Base-by-base conservation (phyloP, 1,140 invertebrate genomes). In the Acyrthosiphon pisum region DNA sequence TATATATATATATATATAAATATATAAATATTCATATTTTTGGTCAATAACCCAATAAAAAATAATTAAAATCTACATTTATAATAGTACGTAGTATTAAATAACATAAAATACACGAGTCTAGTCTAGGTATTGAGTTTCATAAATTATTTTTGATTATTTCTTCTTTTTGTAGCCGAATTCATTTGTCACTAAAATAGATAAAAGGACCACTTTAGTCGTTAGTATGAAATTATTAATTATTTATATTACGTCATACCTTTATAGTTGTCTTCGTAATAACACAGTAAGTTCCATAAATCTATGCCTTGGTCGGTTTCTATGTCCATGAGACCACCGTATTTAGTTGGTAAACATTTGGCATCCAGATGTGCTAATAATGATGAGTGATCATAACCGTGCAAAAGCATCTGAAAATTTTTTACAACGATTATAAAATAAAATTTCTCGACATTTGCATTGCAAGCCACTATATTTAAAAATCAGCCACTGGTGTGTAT, bases 371-470 rank as follows among this genome's bases (percentile, higher is more conserved):
- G 95, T 48, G 96, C 95, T 89, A 96, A 96, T 30, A 98, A 95
- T 0, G 96, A 95, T 46, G 96, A 96, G 86, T 96, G 95, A 94
- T 98, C 96, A 26, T 96, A 96, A 8, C 98, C 97, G 95, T 98
- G 97, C 95, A 98, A 97, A 94, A 96, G 95, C 94, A 97, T 95
- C 96, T 97, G 93, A 95, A 94, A 90, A 20, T 9, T 37, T 83
- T 83, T 76, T 35, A 76, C 14, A n/a, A 76, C n/a, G 6, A n/a
- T 35, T 9, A 68, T 14, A 4, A n/a, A n/a, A 76, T 76, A 76
- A 1, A n/a, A 35, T 76, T 76, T 76, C 6, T n/a, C 14, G 14
- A 76, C 11, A n/a, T 1, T 68, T 68, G 60, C 30, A n/a, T n/a
- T n/a, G 30, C 4, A 60, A 60, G 11, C 2, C 6, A 56, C 23